These are phyloP conservation scores for Cheilosia scutellata DNA, from an alignment of 2,888 invertebrate genomes.

Conservation along the genomic window DNA sequence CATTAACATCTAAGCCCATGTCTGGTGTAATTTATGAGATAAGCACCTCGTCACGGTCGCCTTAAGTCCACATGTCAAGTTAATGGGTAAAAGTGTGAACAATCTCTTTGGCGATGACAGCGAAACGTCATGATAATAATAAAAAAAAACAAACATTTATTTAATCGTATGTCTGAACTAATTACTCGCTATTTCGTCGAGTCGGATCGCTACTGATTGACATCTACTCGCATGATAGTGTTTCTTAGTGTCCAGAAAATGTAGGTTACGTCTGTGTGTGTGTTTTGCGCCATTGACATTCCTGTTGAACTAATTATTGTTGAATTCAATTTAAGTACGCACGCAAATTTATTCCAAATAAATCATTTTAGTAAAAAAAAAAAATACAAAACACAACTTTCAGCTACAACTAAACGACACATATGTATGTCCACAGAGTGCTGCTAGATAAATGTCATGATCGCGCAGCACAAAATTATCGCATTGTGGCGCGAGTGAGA, in stretches of 20 bases:
- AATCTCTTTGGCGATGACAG: conserved; percentile 13
- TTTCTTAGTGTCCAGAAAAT: not conserved
- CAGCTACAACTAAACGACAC: not conserved
- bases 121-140: conserved; percentile 22
- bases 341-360: conserved; percentile 66
- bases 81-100: conserved; percentile 45
- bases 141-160: not conserved
- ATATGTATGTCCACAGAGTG: not conserved
- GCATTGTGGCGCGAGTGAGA: not conserved
- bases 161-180: conserved; percentile 41
- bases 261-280: conserved; percentile 5
- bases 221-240: conserved; percentile 12
- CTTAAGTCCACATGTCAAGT: conserved; percentile 46
- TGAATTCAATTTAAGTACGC: conserved; percentile 48
- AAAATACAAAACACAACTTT: not conserved
- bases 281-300: conserved; percentile 47
- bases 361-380: conserved; percentile 53
- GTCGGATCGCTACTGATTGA: not conserved
- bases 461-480: conserved; percentile 37
- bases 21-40: conserved; percentile 40
- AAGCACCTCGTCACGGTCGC: conserved; percentile 27
- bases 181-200: conserved; percentile 35
- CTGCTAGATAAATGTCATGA: conserved; percentile 61
- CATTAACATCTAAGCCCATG: conserved; percentile 7
- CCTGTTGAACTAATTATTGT: conserved; percentile 10